Conservation (phyloP, 2,888 invertebrate species). For the Hartigia nigra region DNA sequence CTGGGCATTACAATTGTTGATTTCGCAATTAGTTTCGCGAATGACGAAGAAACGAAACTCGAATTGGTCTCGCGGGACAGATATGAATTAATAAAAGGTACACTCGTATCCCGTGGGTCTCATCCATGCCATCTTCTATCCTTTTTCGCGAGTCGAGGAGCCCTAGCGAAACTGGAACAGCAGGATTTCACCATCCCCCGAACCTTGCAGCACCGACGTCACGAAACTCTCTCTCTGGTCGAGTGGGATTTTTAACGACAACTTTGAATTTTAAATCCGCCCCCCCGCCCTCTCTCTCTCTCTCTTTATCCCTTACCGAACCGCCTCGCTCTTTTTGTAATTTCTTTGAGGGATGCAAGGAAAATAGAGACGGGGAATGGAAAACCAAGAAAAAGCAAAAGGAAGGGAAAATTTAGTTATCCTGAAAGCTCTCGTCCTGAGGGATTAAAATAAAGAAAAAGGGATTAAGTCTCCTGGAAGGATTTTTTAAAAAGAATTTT, state of each 20-base stretch:
- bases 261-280: background rate
- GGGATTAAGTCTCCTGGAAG: background rate
- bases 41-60: slow-evolving; percentile 17
- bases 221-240: background rate
- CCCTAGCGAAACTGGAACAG: background rate
- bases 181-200: background rate
- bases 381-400: background rate
- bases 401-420: background rate
- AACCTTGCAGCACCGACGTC: background rate
- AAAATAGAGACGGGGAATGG: background rate
- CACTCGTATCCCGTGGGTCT: background rate
- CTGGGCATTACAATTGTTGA: slow-evolving; percentile 42
- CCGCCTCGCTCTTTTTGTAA: background rate
- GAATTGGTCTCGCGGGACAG: slow-evolving; percentile 16
- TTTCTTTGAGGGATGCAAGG: background rate
- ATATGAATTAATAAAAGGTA: slow-evolving; percentile 5
- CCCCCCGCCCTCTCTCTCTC: background rate
- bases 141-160: background rate
- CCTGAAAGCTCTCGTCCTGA: background rate
- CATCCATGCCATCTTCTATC: background rate
- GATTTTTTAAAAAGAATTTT: background rate
- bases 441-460: background rate
- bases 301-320: background rate
- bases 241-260: background rate
- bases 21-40: slow-evolving; percentile 46